Base-by-base conservation (phyloP, 2,113 vertebrate species). In the Phalacrocorax pelagicus region DNA sequence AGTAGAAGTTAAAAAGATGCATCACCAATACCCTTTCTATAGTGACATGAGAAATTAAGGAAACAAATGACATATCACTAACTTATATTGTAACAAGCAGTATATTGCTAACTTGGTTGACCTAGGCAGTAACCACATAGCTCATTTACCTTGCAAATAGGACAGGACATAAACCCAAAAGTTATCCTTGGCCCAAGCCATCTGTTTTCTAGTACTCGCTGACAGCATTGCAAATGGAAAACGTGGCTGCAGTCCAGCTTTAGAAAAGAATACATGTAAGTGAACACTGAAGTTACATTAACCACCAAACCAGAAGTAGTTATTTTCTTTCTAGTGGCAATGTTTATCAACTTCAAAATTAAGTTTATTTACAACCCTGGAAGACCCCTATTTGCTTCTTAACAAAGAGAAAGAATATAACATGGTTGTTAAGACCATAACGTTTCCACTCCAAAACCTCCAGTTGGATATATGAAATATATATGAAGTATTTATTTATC, bases 121-220 rank as follows among this genome's bases (percentile, higher is more conserved):
- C 55, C 52, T 23, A 38, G 18, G 38, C 42, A 94, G 88, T 51
- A 71, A 94, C 49, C 27, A 86, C 3, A 19, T 8, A 55, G 52
- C 22, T 81, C 57, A 61, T 90, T 96, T 97, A 99, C 99, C 99
- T 99, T 99, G 97, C 99, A 99, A 95, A 99, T 99, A 46, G 99
- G 99, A 98, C 99, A 99, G 84, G 99, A 98, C 99, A 99, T 99
- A 97, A 99, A 99, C 24, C 99, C 99, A 54, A 99, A 99, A 7
- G 99, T 99, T 97, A 99, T 99, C 88, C 99, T 98, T 65, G 99
- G 99, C 46, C 99, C 99, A 46, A 99, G 99, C 99, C 99, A 99
- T 90, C 99, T 98, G 95, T 99, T 99, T 94, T 99, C 99, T 79
- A 99, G 98, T 62, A 99, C 99, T 75, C 99, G 98, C 3, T 98